Evolutionary conservation across 2,113 vertebrate species (phyloP).

Genomic region (Entelurus aequoreus): DNA sequence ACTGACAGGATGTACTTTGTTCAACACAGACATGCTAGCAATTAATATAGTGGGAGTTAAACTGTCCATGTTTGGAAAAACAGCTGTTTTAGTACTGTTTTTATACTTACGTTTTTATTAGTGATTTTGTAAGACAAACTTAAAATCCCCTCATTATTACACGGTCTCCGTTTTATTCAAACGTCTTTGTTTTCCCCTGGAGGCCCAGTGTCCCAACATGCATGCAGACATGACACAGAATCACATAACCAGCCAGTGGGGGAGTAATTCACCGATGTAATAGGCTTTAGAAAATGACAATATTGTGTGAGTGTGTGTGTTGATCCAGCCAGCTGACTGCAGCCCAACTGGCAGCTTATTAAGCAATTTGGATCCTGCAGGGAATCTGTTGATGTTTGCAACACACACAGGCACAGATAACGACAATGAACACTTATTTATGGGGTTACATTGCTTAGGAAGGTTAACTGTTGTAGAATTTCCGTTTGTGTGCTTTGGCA

Average conservation of each 20-base stretch:
- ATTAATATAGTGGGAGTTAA: not conserved
- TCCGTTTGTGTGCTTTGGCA: conserved; percentile 4
- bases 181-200: conserved; percentile 4
- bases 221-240: conserved; percentile 1
- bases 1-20: conserved; percentile 17
- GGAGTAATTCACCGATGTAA: conserved; percentile 72
- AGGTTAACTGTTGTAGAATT: conserved; percentile 9
- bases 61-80: too few species aligned
- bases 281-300: conserved; percentile 80
- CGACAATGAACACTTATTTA: conserved; percentile 8
- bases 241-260: conserved; percentile 4
- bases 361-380: conserved; percentile 81
- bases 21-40: conserved; percentile 8
- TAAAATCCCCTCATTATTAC: not conserved
- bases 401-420: conserved; percentile 15
- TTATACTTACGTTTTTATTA: not conserved
- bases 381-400: conserved; percentile 63
- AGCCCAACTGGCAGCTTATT: conserved; percentile 81
- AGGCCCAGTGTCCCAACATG: conserved; percentile 1
- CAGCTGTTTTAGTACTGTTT: too few species aligned
- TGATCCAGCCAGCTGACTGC: conserved; percentile 60
- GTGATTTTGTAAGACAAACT: not conserved
- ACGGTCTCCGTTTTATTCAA: not conserved
- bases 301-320: conserved; percentile 14
- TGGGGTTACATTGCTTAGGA: conserved; percentile 5